Evolutionary conservation across 2,113 vertebrate genomes (phyloP), one percentile per base, ranked within the genome.

Genomic region (Prolemur simus): DNA sequence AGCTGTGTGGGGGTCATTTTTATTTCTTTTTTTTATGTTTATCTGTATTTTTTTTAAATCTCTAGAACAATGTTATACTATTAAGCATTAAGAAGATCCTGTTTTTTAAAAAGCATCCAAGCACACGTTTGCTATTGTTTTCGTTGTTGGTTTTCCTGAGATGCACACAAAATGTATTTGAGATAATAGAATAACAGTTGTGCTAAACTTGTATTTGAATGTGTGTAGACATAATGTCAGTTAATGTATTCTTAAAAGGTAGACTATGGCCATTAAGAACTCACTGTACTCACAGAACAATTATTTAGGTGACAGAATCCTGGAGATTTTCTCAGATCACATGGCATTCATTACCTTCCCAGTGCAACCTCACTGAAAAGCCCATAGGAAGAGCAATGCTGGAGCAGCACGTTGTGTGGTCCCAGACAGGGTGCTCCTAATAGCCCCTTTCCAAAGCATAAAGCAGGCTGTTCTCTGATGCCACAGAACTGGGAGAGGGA

Each of bases 211-310:
- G 45, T 11, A 54, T 32, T 71, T 39, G 20, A 14, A 7, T 52
- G n/a, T 15, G 0, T 25, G 3, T 29, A 73, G 42, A 84, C 1
- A 7, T 37, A 49, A 9, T 4, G 2, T 5, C 45, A 49, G 14
- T 27, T 23, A 9, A 18, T 5, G 1, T 1, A 17, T 63, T 71
- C 15, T 39, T 34, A 17, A 52, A 54, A 45, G 39, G 49, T 49
- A 47, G 18, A 12, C 47, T 81, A 18, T 25, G 47, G 7, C 2
- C 49, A 3, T 25, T 34, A 60, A 52, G 64, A 32, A 64, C 17
- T 64, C 71, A n/a, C 42, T 27, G 47, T 13, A 10, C 27, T 21
- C 69, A 54, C 11, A 6, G 27, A 52, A 47, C 25, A 23, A 39
- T 66, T 39, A 82, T 11, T 15, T 5, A 34, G 6, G 34, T 60